Evolutionary conservation across 2,113 vertebrate genomes (phyloP).

Genomic region (Ochotona curzoniae): DNA sequence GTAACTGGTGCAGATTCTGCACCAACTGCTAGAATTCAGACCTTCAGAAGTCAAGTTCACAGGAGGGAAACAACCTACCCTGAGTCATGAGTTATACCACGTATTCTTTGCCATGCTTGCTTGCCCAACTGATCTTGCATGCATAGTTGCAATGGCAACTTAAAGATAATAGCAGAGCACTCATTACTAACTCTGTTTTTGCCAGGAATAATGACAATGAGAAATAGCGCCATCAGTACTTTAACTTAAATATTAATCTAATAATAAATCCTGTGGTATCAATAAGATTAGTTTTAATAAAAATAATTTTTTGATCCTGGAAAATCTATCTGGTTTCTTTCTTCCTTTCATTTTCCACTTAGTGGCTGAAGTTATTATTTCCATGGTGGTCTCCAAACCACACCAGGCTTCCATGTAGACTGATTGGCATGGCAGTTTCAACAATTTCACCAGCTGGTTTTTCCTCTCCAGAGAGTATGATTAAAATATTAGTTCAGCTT

Average conservation of each 20-base stretch:
- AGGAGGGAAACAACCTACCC: not conserved
- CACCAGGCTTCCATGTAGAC: slow-evolving; percentile 77
- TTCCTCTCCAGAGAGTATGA: slow-evolving; percentile 75
- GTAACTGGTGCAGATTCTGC: not conserved
- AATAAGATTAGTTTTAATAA: slow-evolving; percentile 82
- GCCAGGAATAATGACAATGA: slow-evolving; percentile 70
- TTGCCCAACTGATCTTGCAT: not conserved
- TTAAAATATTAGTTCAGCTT: slow-evolving; percentile 77
- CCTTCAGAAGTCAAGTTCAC: not conserved
- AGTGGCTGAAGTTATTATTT: slow-evolving; percentile 81
- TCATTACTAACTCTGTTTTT: not conserved
- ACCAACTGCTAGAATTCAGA: not conserved
- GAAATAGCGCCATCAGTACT: slow-evolving; percentile 83
- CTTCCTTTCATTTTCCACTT: slow-evolving; percentile 62
- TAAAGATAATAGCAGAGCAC: not conserved
- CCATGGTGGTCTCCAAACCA: slow-evolving; percentile 80
- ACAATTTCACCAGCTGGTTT: slow-evolving; percentile 85
- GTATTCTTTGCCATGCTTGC: not conserved
- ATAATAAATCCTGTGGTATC: slow-evolving; percentile 82
- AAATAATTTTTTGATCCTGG: slow-evolving; percentile 79
- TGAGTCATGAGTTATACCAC: not conserved
- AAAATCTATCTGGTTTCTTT: slow-evolving; percentile 81
- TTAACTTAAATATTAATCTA: slow-evolving; percentile 85
- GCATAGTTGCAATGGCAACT: slow-evolving; percentile 29
- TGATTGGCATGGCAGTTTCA: slow-evolving; percentile 81